These are phyloP conservation scores for Tipula lateralis DNA, from an alignment of 2,888 invertebrate species.

Conservation along the genomic window DNA sequence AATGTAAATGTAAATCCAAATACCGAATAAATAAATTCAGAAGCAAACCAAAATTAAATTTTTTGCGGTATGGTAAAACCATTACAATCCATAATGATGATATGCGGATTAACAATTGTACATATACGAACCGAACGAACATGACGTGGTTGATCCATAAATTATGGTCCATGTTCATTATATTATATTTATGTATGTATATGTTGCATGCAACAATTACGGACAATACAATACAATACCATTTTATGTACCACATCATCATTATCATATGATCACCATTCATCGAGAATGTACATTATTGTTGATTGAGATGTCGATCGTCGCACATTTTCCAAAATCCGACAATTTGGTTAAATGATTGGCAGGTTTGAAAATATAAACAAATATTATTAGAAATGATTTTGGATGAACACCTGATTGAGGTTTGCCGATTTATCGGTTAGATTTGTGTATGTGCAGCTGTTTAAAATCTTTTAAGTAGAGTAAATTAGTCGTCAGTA, in stretches of 20 bases:
- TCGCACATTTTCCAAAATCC: neutral
- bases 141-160: neutral
- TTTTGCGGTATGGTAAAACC: neutral
- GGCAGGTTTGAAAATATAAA: neutral
- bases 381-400: neutral
- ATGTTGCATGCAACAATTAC: neutral
- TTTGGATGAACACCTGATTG: conserved; percentile 14
- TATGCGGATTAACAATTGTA: neutral
- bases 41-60: neutral
- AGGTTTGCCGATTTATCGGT: neutral
- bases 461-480: neutral
- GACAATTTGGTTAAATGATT: neutral
- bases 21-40: neutral
- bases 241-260: neutral
- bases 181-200: neutral
- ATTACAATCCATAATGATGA: neutral
- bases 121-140: neutral
- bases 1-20: no score
- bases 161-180: neutral
- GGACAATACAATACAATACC: neutral
- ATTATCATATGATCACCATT: neutral
- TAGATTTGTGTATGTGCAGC: neutral
- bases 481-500: neutral
- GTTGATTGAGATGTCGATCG: no score
- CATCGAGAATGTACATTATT: neutral